phyloP scores from a whole-genome alignment of 2,113 vertebrate species.

The Eolophus roseicapilla region DNA sequence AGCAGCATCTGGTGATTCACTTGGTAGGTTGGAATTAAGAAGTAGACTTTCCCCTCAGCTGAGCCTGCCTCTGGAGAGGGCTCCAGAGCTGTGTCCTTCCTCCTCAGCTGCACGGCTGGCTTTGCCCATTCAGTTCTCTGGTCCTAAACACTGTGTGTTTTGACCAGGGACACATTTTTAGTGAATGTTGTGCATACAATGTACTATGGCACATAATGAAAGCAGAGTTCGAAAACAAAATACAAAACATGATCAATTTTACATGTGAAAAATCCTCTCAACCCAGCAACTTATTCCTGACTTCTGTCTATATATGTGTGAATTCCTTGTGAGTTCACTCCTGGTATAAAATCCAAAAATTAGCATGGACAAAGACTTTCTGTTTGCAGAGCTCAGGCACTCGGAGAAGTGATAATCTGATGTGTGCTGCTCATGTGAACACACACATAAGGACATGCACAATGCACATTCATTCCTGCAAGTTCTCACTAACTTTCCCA shows the following conservation, averaged over 20 bases:
- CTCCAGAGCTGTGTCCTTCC: not conserved
- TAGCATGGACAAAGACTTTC: not conserved
- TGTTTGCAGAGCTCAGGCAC: not conserved
- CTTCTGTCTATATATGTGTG: not conserved
- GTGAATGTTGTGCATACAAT: not conserved
- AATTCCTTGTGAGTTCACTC: not conserved
- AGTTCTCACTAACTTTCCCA: not conserved
- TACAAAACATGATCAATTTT: not conserved
- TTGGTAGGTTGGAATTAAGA: not conserved
- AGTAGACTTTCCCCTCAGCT: not conserved
- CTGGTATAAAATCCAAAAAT: not conserved
- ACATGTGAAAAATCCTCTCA: not conserved
- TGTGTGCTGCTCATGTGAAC: not conserved
- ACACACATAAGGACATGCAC: not conserved
- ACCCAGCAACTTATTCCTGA: not conserved
- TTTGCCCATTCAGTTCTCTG: not conserved
- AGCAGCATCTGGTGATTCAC: slow-evolving; percentile 10
- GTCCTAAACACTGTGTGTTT: not conserved
- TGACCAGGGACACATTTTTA: not conserved
- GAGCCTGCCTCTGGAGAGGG: not conserved
- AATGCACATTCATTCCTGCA: not conserved
- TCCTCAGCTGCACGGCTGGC: not conserved
- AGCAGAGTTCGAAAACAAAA: not conserved
- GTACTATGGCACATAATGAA: not conserved
- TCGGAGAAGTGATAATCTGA: not conserved